phyloP scores from a whole-genome alignment of 53 echinoderm and acorn worm genomes.

The Holothuria leucospilota region DNA sequence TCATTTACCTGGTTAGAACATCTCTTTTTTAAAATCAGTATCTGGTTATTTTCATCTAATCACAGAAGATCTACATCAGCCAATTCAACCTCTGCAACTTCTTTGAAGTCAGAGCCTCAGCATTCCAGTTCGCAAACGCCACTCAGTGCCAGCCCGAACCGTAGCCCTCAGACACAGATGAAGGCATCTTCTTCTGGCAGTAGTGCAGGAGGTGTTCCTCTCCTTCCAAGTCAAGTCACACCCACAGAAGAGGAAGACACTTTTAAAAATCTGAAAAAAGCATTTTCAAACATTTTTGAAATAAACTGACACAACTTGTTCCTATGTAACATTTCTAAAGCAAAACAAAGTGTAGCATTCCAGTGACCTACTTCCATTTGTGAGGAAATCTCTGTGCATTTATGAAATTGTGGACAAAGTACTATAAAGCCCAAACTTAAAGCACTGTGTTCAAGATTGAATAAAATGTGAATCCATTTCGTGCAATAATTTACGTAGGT shows the following conservation, averaged over 20 bases:
- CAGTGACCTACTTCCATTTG: neutral
- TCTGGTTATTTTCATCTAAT: neutral
- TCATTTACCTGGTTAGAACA: too few relatives aligned
- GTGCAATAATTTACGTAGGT: too few relatives aligned
- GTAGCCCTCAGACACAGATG: slow-evolving; percentile 30
- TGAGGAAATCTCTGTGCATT: neutral
- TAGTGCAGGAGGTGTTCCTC: slow-evolving; percentile 54
- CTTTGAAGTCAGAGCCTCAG: slow-evolving; percentile 33
- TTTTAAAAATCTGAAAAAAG: slow-evolving; percentile 96
- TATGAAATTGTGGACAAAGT: too few relatives aligned
- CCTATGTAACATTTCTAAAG: neutral
- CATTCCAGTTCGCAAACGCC: slow-evolving; percentile 27
- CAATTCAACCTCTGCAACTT: slow-evolving; percentile 22
- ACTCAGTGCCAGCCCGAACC: slow-evolving; percentile 28
- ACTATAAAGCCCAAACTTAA: too few relatives aligned
- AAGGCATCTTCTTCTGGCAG: slow-evolving; percentile 37
- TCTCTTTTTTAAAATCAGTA: neutral
- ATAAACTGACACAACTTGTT: slow-evolving; percentile 52
- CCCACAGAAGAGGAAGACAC: slow-evolving; percentile 98
- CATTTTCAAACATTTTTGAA: slow-evolving; percentile 99
- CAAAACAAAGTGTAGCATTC: neutral
- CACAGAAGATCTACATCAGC: slow-evolving; percentile 36
- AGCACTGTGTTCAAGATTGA: too few relatives aligned
- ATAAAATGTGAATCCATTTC: too few relatives aligned
- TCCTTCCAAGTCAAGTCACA: slow-evolving; percentile 70